Conservation (phyloP, 2,888 invertebrate genomes). For the Diploptera punctata region DNA sequence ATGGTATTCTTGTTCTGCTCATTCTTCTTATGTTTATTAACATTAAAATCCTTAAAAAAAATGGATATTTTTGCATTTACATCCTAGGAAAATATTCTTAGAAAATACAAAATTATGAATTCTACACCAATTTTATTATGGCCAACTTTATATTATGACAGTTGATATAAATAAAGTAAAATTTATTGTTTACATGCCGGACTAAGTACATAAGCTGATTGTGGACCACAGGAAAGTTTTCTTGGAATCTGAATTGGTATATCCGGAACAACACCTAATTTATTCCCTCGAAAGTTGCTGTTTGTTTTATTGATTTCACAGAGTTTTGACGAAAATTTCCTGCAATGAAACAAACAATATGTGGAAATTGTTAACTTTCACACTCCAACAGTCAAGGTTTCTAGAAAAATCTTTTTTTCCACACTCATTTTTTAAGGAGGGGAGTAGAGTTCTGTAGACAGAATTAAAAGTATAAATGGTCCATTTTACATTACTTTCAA, state of each 20-base stretch:
- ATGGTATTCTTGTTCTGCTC: no score
- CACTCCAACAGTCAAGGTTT: no score
- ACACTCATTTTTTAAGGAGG: no score
- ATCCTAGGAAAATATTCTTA: no score
- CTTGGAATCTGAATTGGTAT: neutral
- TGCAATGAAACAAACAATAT: neutral
- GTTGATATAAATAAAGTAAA: neutral
- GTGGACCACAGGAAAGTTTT: neutral
- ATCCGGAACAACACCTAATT: neutral
- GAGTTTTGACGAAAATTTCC: neutral
- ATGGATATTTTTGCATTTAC: no score
- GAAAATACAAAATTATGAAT: neutral
- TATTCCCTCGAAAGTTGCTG: neutral
- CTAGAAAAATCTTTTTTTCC: no score
- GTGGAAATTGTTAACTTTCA: no score
- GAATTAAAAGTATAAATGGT: no score
- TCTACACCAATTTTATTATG: neutral
- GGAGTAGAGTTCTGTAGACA: no score
- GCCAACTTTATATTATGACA: neutral
- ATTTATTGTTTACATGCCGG: neutral
- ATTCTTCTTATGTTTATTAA: no score
- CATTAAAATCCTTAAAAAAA: no score
- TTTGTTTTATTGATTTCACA: neutral
- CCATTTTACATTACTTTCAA: no score
- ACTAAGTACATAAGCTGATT: neutral